A percentile compares a stretch with the other conserved stretches of the same genome.
phyloP scores from a whole-genome alignment of 2,888 invertebrate genomes.

The Labia minor region DNA sequence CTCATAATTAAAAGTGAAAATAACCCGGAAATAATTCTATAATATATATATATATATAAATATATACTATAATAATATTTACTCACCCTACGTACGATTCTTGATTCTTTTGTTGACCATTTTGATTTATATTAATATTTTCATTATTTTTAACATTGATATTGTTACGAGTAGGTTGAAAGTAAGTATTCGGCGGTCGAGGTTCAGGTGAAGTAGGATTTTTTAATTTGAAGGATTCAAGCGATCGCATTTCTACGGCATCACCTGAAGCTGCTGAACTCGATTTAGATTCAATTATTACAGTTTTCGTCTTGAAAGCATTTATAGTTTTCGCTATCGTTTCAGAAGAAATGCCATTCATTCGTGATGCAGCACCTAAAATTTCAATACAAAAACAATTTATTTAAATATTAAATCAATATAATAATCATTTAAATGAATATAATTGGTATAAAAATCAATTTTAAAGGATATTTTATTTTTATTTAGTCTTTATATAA shows the following conservation, averaged over 20 bases:
- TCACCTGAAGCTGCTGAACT: constrained; percentile 35
- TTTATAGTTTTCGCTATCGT: constrained; percentile 13
- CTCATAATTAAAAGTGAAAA: too few species aligned
- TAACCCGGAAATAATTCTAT: too few species aligned
- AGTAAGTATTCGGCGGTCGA: constrained; percentile 59
- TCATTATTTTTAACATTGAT: not conserved
- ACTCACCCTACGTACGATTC: not conserved
- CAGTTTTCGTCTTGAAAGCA: constrained; percentile 8
- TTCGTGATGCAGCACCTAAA: not conserved
- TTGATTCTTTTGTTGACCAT: not conserved
- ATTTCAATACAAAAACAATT: not conserved
- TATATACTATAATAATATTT: too few species aligned
- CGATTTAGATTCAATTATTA: not conserved
- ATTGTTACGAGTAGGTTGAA: constrained; percentile 30
- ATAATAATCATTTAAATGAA: too few species aligned
- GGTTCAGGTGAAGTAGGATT: constrained; percentile 50
- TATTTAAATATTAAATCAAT: too few species aligned
- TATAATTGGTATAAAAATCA: too few species aligned
- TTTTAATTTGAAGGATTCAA: constrained; percentile 62
- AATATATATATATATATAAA: too few species aligned
- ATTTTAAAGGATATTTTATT: too few species aligned
- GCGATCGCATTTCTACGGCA: constrained; percentile 60
- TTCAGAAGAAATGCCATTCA: constrained; percentile 3
- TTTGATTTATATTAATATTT: not conserved
- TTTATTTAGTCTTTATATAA: too few species aligned